Percentiles rank a stretch among this genome's conserved stretches.
Evolutionary conservation across 2,888 invertebrate genomes (phyloP).

Genomic region (Nineta flava): DNA sequence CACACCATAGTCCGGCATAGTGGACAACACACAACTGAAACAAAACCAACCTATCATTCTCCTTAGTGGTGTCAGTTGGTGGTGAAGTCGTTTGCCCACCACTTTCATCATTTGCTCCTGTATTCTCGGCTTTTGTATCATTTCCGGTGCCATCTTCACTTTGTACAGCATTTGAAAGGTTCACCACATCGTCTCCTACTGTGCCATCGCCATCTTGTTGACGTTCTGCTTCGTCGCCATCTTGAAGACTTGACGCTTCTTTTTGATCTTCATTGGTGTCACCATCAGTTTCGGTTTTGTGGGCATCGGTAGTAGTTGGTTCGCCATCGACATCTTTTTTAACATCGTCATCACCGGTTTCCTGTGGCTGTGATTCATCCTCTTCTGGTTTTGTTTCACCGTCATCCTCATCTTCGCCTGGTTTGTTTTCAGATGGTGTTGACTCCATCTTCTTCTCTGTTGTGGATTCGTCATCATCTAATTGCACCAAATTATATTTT

Average conservation of each 20-base stretch:
- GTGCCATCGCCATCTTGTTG: not conserved
- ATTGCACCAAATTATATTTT: no score
- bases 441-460: no score
- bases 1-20: no score
- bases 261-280: not conserved
- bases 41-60: not conserved
- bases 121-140: not conserved
- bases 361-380: no score
- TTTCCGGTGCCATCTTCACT: not conserved
- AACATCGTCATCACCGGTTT: no score
- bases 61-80: not conserved
- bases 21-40: not conserved
- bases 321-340: no score
- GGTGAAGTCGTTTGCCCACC: not conserved
- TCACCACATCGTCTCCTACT: not conserved
- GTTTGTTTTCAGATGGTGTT: not conserved
- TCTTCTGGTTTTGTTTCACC: not conserved
- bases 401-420: slow-evolving; percentile 8
- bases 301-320: no score
- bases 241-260: not conserved
- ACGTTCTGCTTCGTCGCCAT: not conserved
- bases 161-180: not conserved
- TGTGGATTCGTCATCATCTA: no score
- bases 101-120: not conserved
- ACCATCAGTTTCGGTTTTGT: not conserved